Percentiles rank a stretch among this genome's conserved stretches.
These are phyloP conservation scores for Scolopax rusticola DNA, from an alignment of 2,797 vertebrate genomes.

Conservation along the genomic window DNA sequence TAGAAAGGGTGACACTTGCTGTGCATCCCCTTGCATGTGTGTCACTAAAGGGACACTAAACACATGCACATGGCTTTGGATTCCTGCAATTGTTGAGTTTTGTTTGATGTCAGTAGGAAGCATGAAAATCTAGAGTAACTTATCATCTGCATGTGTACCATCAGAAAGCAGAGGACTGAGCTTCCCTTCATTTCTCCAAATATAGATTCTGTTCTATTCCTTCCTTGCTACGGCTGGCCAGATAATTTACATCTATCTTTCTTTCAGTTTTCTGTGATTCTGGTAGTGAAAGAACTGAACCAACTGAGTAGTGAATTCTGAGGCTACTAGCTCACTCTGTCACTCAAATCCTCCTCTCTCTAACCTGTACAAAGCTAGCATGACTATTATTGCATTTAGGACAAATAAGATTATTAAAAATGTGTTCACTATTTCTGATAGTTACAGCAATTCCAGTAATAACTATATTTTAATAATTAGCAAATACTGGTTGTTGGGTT, in stretches of 20 bases:
- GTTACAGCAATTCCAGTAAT: not conserved
- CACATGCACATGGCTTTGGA: not conserved
- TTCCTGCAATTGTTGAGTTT: not conserved
- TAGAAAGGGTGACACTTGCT: not conserved
- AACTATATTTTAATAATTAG: not conserved
- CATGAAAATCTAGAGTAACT: not conserved
- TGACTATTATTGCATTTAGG: not conserved
- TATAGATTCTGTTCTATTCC: not conserved
- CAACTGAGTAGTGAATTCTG: not conserved
- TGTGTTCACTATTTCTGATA: not conserved
- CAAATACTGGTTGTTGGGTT: not conserved
- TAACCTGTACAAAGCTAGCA: not conserved
- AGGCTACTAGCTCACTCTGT: not conserved
- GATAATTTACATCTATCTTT: not conserved
- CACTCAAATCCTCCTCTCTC: not conserved
- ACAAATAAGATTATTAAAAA: not conserved
- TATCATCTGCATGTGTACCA: not conserved
- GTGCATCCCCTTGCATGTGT: rapidly evolving
- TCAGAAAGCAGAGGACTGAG: not conserved
- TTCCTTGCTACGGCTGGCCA: not conserved
- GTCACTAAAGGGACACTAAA: not conserved
- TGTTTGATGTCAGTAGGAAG: not conserved
- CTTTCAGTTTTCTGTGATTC: not conserved
- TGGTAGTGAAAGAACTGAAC: not conserved
- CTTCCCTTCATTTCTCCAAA: not conserved